Percentiles rank a stretch among this genome's conserved stretches.
phyloP scores from a whole-genome alignment of 2,113 vertebrate genomes.

The Syngnathus scovelli region DNA sequence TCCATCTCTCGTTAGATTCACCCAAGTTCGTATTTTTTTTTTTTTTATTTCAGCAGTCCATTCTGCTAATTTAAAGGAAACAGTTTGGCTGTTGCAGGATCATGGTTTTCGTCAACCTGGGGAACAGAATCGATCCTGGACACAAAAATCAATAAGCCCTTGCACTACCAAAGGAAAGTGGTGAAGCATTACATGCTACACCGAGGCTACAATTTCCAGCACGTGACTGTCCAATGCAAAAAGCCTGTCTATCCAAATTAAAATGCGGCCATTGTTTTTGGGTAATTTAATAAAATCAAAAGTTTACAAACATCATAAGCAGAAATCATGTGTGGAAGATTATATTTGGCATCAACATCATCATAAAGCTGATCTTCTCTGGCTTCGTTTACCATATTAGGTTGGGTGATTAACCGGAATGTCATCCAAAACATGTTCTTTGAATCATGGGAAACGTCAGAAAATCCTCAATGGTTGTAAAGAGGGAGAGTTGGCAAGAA shows the following conservation, averaged over 20 bases:
- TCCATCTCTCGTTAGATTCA: too few species aligned
- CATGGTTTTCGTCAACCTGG: background rate
- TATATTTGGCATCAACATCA: background rate
- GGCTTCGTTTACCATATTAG: slow-evolving; percentile 52
- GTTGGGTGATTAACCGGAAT: slow-evolving; percentile 48
- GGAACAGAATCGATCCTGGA: background rate
- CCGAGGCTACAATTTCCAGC: background rate
- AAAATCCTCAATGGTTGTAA: slow-evolving; percentile 22
- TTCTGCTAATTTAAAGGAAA: background rate
- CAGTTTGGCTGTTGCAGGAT: background rate
- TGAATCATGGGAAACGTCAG: slow-evolving; percentile 28
- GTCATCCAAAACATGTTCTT: slow-evolving; percentile 22
- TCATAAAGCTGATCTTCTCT: slow-evolving; percentile 43
- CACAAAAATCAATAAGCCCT: background rate
- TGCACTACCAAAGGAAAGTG: background rate
- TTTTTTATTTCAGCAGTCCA: background rate
- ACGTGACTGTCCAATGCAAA: background rate
- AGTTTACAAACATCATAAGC: too few species aligned
- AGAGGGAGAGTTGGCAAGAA: slow-evolving; percentile 28
- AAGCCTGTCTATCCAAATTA: too few species aligned
- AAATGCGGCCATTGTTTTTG: too few species aligned
- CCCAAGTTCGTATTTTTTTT: background rate
- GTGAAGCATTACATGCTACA: background rate
- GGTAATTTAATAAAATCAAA: too few species aligned
- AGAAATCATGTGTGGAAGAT: background rate